Evolutionary conservation across 2,113 vertebrate genomes (phyloP), one percentile per base, ranked within the genome.

Genomic region (Xenotilapia longispinis): DNA sequence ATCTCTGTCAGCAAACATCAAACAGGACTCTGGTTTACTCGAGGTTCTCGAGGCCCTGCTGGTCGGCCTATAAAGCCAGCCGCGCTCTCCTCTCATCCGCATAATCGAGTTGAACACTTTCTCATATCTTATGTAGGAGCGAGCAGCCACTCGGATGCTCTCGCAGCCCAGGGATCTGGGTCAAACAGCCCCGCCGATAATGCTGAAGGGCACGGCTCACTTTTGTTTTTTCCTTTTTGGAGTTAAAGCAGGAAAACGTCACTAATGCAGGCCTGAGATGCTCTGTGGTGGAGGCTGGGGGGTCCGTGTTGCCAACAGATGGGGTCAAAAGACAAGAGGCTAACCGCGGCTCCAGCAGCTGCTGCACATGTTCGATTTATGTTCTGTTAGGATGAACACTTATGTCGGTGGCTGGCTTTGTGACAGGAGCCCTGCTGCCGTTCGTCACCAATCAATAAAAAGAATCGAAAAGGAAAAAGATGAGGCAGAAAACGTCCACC

Each of bases 41-140:
- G 58, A 57, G 82, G 42, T 63, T 88, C 12, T 14, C 1, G 7
- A 63, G 57, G 57, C 36, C 80, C 70, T n/a, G 84, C 84, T 47
- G 88, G 49, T 57, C 2, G 68, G 63, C 87, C 82, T 38, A 19
- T 23, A 60, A 82, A 87, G 84, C 42, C 58, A 4, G 65, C 51
- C 36, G 3, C 3, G 42, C 81, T 84, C 81, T 89, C 65, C 83
- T 31, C 19, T 58, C 85, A 91, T 49, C 84, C 78, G 23, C 78
- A 26, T 93, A 90, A 94, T 92, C 21, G 33, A 91, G 92, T 75
- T 83, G 88, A 91, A 88, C 84, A 65, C 58, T 57, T 15, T 42
- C 57, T 94, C 89, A 88, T 89, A 33, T 90, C 90, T 92, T 89
- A 91, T 89, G 84, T 73, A 84, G 81, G 91, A 89, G 45, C 87